Percentiles rank a stretch among this genome's conserved stretches.
Conservation (phyloP, 2,888 invertebrate genomes). For the Chydorus sphaericus region DNA sequence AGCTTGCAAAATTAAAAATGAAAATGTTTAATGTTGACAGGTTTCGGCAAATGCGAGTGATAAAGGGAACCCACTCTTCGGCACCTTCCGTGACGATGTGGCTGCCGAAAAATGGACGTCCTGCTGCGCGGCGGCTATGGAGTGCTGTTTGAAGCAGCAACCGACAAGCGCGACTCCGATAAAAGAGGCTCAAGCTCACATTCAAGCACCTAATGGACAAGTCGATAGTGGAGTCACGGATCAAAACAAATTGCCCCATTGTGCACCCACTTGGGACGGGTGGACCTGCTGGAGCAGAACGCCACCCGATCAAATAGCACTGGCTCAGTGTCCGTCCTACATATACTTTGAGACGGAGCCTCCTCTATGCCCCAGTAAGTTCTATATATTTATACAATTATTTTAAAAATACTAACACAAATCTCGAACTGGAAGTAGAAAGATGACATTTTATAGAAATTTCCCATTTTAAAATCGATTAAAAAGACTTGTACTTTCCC, state of each 20-base stretch:
- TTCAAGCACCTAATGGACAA: too few relatives aligned
- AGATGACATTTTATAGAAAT: too few relatives aligned
- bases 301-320: slow-evolving; percentile 19
- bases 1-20: too few relatives aligned
- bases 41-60: not conserved
- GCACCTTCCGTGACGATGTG: not conserved
- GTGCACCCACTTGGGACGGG: slow-evolving; percentile 29
- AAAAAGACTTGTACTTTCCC: too few relatives aligned
- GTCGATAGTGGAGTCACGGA: too few relatives aligned
- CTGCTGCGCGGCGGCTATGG: slow-evolving; percentile 1
- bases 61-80: not conserved
- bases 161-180: not conserved
- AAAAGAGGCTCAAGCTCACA: too few relatives aligned
- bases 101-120: slow-evolving; percentile 3
- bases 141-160: slow-evolving; percentile 1
- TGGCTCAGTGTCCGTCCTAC: slow-evolving; percentile 24
- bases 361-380: slow-evolving; percentile 23
- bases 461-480: too few relatives aligned
- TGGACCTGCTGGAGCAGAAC: slow-evolving; percentile 28
- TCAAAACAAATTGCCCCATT: too few relatives aligned
- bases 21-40: not conserved
- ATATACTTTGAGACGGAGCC: slow-evolving; percentile 23
- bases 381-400: too few relatives aligned
- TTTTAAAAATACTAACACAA: too few relatives aligned
- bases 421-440: too few relatives aligned